A percentile compares a stretch with the other conserved stretches of the same genome.
Evolutionary conservation across 2,113 vertebrate genomes (phyloP).

Genomic region (Xenus cinereus): DNA sequence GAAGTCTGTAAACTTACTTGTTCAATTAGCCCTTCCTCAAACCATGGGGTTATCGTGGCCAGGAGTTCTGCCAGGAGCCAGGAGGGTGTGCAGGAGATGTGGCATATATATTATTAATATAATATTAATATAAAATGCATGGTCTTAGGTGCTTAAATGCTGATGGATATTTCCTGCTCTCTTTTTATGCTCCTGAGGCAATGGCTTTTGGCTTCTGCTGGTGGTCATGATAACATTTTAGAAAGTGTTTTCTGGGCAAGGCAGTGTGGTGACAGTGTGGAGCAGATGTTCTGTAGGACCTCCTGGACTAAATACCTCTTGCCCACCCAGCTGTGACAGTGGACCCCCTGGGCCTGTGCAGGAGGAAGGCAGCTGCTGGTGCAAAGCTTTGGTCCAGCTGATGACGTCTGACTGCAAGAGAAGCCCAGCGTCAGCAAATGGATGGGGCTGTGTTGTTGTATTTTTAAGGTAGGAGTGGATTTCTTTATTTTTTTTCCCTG

Average conservation of each 20-base stretch:
- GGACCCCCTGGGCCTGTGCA: too few relatives aligned
- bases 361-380: background rate
- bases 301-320: background rate
- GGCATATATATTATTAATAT: background rate
- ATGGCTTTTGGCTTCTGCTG: background rate
- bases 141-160: background rate
- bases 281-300: background rate
- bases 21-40: background rate
- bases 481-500: background rate
- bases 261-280: background rate
- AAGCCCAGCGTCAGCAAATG: background rate
- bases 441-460: background rate
- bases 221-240: background rate
- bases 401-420: background rate
- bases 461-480: background rate
- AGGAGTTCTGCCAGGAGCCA: rapidly evolving
- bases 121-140: background rate
- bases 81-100: rapidly evolving
- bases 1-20: background rate
- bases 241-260: background rate
- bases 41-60: rapidly evolving
- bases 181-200: background rate
- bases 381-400: background rate
- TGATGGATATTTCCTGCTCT: background rate
- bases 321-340: background rate